phyloP scores from a whole-genome alignment of 2,888 invertebrate genomes.

The Nomada goodeniana region DNA sequence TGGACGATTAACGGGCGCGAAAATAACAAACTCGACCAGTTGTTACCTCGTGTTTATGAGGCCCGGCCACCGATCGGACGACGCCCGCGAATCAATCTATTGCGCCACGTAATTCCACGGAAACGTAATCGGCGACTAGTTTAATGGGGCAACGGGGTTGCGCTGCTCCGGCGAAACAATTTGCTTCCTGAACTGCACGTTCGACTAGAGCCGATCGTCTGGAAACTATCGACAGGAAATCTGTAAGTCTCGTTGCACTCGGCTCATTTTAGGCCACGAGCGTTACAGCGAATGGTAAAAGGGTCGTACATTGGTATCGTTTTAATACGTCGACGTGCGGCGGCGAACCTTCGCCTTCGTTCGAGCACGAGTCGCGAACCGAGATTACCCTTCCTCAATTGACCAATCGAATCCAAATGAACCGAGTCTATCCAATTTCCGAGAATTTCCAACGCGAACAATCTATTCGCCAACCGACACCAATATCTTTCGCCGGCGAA shows the following conservation, averaged over 20 bases:
- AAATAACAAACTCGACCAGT: constrained; percentile 29
- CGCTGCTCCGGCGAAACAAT: background rate
- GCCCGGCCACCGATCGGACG: constrained; percentile 1
- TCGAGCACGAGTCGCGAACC: too few species aligned
- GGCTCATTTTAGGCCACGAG: too few species aligned
- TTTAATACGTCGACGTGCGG: background rate
- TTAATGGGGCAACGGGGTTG: background rate
- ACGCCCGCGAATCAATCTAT: constrained; percentile 32
- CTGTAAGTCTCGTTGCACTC: too few species aligned
- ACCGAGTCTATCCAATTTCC: background rate
- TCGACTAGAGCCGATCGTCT: background rate
- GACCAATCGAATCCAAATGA: background rate
- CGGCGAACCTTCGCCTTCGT: too few species aligned
- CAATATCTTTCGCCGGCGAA: background rate
- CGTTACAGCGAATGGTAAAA: too few species aligned
- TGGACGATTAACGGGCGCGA: constrained; percentile 45
- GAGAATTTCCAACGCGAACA: background rate
- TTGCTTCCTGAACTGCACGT: background rate
- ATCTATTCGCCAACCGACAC: background rate
- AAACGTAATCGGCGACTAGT: constrained; percentile 12
- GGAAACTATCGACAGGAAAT: background rate
- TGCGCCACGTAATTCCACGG: constrained; percentile 3
- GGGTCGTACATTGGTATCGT: too few species aligned
- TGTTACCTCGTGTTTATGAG: constrained; percentile 45
- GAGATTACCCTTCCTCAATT: too few species aligned